Evolutionary conservation across 2,113 vertebrate genomes (phyloP), one percentile per base, ranked within the genome.

Genomic region (Syngnathus typhle): DNA sequence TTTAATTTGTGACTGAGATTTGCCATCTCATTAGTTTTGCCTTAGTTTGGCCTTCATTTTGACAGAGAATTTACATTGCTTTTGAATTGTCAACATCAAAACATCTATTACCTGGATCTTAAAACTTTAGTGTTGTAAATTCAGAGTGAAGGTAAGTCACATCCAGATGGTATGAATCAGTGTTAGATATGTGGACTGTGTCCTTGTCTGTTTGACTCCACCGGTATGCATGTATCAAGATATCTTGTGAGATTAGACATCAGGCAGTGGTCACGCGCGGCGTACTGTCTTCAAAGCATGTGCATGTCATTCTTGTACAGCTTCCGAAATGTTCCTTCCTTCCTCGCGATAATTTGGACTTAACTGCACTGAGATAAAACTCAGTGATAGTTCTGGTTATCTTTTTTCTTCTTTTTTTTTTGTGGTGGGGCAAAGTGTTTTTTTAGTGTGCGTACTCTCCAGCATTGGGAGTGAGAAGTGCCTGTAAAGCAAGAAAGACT

Each of bases 291-390:
- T n/a, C 67, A 65, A 52, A 60, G 69, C 64, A 60, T 76, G 73
- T 75, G 75, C 67, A 19, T 64, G 75, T 69, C 75, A 75, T 78
- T 75, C 76, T 60, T 82, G 69, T 79, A 36, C 64, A n/a, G 63
- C 46, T 51, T 70, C 65, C 62, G 63, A 68, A 83, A 67, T 43
- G 75, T 77, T 59, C 49, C 51, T 54, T 60, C 67, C 65, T 46
- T 10, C 44, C 23, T 7, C 1, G 32, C 72, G 78, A 74, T 80
- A 76, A 68, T 60, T 36, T 44, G 56, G 59, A 71, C 75, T 51
- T 52, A 47, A 63, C 58, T 60, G 4, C 32, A 44, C 0, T 1
- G 2, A 75, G 74, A 75, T 82, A 77, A 67, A 76, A 72, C 64
- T 47, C 39, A 1, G 41, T 21, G 16, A 59, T 6, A 41, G 16